Percentiles rank a stretch among this genome's conserved stretches.
These are phyloP conservation scores for Prochilodus magdalenae DNA, from an alignment of 2,113 vertebrate species.

Conservation along the genomic window DNA sequence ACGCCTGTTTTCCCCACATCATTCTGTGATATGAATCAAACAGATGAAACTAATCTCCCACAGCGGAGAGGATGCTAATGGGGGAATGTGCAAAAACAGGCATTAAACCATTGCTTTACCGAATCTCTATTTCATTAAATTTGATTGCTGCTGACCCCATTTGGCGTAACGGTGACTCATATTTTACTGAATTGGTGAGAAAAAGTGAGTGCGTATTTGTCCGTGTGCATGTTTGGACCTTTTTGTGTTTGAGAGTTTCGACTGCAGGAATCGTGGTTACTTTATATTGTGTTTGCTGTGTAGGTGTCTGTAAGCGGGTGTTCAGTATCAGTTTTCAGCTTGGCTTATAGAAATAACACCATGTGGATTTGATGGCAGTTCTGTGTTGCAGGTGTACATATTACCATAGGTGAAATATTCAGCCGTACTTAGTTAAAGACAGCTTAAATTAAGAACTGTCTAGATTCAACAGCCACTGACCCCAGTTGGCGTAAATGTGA, in stretches of 20 bases:
- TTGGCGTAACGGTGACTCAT: background rate
- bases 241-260: background rate
- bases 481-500: too few species aligned
- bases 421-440: too few species aligned
- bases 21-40: slow-evolving; percentile 12
- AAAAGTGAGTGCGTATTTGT: background rate
- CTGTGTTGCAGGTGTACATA: too few species aligned
- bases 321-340: background rate
- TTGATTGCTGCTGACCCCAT: background rate
- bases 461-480: too few species aligned
- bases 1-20: background rate
- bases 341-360: too few species aligned
- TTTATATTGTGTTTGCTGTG: background rate
- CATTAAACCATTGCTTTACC: background rate
- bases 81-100: background rate
- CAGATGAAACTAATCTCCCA: background rate
- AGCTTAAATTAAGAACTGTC: too few species aligned
- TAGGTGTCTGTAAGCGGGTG: background rate
- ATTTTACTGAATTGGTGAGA: background rate
- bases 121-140: background rate
- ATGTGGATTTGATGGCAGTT: too few species aligned
- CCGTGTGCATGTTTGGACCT: background rate
- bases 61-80: background rate
- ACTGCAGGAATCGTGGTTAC: background rate
- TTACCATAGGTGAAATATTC: too few species aligned